Conservation (phyloP, 2,888 invertebrate species). For the Hesperia comma region DNA sequence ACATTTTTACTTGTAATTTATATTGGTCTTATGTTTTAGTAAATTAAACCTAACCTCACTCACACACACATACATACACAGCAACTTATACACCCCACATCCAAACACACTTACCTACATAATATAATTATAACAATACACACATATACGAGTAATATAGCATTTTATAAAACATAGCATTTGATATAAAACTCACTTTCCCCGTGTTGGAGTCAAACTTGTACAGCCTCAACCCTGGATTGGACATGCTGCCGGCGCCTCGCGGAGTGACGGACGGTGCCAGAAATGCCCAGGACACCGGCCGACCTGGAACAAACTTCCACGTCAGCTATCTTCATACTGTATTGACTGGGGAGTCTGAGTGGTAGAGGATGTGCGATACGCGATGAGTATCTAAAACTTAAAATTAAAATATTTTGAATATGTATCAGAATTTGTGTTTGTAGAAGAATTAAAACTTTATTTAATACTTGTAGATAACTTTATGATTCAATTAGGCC, state of each 20-base stretch:
- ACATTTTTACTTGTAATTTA: no score
- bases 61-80: neutral
- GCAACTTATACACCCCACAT: no score
- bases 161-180: no score
- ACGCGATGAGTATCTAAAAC: neutral
- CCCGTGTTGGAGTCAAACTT: conserved; percentile 95
- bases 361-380: neutral
- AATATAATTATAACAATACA: neutral
- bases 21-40: no score
- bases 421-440: no score
- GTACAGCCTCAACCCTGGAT: conserved; percentile 94
- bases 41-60: neutral
- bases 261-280: conserved; percentile 96
- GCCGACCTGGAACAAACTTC: conserved; percentile 84
- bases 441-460: no score
- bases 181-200: conserved; percentile 82
- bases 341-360: neutral
- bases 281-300: conserved; percentile 94
- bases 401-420: no score
- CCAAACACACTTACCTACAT: no score
- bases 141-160: no score
- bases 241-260: conserved; percentile 92
- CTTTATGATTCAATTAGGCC: no score
- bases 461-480: no score
- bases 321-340: neutral